phyloP scores from a whole-genome alignment of 2,797 vertebrate species.

The Sternarchorhynchus goeldii region DNA sequence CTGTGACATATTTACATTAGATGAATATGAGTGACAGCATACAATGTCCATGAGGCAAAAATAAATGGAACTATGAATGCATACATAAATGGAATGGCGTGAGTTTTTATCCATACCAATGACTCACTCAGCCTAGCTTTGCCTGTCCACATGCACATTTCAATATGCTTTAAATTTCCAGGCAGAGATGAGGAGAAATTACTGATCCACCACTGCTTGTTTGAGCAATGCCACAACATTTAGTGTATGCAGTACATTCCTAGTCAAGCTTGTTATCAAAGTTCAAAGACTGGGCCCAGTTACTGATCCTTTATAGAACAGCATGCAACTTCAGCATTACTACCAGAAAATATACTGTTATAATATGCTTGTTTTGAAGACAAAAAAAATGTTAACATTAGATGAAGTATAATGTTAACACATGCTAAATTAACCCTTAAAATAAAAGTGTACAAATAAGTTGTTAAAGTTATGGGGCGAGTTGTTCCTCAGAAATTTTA shows the following conservation, averaged over 20 bases:
- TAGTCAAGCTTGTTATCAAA: constrained; percentile 10
- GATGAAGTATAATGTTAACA: constrained; percentile 10
- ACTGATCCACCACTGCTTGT: constrained; percentile 56
- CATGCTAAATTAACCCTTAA: not conserved
- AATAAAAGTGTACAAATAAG: constrained; percentile 9
- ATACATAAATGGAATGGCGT: constrained; percentile 37
- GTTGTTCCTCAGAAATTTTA: constrained; percentile 26
- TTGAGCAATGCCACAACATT: constrained; percentile 29
- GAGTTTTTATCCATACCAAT: constrained; percentile 9
- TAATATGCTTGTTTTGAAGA: constrained; percentile 13
- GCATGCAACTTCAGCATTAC: not conserved
- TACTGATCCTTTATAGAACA: constrained; percentile 9
- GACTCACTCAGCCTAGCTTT: constrained; percentile 25
- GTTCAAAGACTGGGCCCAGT: not conserved
- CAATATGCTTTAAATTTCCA: constrained; percentile 30
- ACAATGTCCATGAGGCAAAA: constrained; percentile 57
- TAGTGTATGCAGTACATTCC: constrained; percentile 28
- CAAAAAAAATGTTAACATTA: not conserved
- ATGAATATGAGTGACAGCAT: constrained; percentile 38
- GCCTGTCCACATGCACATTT: constrained; percentile 41
- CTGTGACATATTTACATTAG: constrained; percentile 54
- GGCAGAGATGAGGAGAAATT: constrained; percentile 51
- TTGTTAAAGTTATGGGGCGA: not conserved
- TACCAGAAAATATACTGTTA: constrained; percentile 24
- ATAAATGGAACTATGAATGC: constrained; percentile 33